phyloP scores from a whole-genome alignment of 2,113 vertebrate species.

The Brienomyrus brachyistius region DNA sequence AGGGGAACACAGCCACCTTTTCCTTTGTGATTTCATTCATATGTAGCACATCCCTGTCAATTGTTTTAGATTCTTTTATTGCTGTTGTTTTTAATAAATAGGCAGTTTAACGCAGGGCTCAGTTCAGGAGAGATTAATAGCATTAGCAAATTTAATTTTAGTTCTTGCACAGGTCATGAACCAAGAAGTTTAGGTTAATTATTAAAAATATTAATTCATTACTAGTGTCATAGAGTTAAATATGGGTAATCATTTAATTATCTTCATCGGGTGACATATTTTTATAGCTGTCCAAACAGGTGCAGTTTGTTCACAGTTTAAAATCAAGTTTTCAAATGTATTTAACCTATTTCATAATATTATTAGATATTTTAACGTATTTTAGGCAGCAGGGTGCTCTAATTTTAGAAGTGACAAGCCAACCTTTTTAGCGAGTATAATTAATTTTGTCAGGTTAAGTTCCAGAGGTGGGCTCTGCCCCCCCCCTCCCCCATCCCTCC shows the following conservation, averaged over 20 bases:
- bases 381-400: background rate
- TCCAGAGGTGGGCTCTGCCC: background rate
- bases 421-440: background rate
- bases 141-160: background rate
- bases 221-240: background rate
- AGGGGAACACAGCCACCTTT: slow-evolving; percentile 73
- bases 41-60: slow-evolving; percentile 21
- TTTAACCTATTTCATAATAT: background rate
- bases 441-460: background rate
- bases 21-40: slow-evolving; percentile 52
- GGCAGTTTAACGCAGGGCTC: slow-evolving; percentile 13
- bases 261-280: background rate
- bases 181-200: background rate
- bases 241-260: background rate
- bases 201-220: background rate
- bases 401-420: background rate
- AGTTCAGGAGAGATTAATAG: background rate
- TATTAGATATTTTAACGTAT: background rate
- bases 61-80: slow-evolving; percentile 20
- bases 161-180: background rate
- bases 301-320: background rate
- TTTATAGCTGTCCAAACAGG: background rate
- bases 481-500: background rate
- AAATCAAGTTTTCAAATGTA: background rate
- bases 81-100: slow-evolving; percentile 10